Evolutionary conservation across 1,140 invertebrate genomes (phyloP).

Genomic region (Mercenaria mercenaria): DNA sequence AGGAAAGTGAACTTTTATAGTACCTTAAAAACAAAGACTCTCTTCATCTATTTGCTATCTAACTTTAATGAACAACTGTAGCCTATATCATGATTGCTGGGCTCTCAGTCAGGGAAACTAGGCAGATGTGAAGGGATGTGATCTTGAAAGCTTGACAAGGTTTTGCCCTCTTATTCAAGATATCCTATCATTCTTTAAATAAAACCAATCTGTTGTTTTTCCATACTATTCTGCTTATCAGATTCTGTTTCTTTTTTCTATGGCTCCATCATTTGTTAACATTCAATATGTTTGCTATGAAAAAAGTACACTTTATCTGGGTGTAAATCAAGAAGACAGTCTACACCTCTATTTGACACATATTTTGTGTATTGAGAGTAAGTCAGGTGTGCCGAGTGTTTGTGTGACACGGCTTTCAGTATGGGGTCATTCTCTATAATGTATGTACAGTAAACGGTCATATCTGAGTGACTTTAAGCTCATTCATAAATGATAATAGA

Average conservation of each 20-base stretch:
- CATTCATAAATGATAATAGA: not conserved
- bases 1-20: too few species aligned
- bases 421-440: constrained; percentile 26
- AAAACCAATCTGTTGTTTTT: not conserved
- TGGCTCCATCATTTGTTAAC: not conserved
- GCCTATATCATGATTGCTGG: too few species aligned
- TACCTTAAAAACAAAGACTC: too few species aligned
- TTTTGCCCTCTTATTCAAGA: not conserved
- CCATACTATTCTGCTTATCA: not conserved
- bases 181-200: constrained; percentile 2
- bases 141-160: not conserved
- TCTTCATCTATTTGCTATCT: too few species aligned
- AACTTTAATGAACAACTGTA: too few species aligned
- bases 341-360: not conserved
- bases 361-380: not conserved
- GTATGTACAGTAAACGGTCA: not conserved
- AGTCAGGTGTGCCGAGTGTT: not conserved
- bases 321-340: not conserved
- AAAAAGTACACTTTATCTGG: not conserved
- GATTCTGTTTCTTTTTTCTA: too few species aligned
- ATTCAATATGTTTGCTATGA: not conserved
- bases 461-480: not conserved
- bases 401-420: not conserved
- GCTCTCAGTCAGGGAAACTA: too few species aligned
- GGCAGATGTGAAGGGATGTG: too few species aligned